Evolutionary conservation across 2,797 vertebrate genomes (phyloP).

Genomic region (Pteropus rufus): DNA sequence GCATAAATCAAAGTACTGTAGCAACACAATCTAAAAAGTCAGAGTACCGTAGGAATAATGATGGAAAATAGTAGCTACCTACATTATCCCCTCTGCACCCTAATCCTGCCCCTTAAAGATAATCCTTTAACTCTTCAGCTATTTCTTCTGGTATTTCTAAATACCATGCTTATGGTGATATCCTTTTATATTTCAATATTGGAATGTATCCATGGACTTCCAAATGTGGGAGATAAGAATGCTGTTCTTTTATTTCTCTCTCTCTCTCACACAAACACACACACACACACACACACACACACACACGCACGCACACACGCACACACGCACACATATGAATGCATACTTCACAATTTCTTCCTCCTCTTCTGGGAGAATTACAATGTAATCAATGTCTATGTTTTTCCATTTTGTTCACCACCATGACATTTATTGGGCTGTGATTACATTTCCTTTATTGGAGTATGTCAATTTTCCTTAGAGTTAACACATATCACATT

Average conservation of each 20-base stretch:
- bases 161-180: neutral
- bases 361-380: neutral
- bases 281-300: neutral
- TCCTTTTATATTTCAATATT: neutral
- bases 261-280: too few species aligned
- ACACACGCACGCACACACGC: too few species aligned
- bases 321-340: neutral
- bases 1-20: neutral
- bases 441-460: slow-evolving; percentile 21
- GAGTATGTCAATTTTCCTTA: neutral
- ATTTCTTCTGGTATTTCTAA: neutral
- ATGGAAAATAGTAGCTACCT: neutral
- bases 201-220: neutral
- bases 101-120: neutral
- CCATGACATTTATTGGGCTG: neutral
- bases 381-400: neutral
- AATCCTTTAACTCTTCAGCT: neutral
- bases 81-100: neutral
- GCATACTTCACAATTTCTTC: neutral
- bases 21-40: neutral
- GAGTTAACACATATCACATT: neutral
- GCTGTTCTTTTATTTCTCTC: neutral
- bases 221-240: neutral
- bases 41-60: neutral
- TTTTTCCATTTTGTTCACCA: neutral